phyloP scores from a whole-genome alignment of 37 sponge, comb jelly and placozoan species.

The Chondrilla cf. caribensis region DNA sequence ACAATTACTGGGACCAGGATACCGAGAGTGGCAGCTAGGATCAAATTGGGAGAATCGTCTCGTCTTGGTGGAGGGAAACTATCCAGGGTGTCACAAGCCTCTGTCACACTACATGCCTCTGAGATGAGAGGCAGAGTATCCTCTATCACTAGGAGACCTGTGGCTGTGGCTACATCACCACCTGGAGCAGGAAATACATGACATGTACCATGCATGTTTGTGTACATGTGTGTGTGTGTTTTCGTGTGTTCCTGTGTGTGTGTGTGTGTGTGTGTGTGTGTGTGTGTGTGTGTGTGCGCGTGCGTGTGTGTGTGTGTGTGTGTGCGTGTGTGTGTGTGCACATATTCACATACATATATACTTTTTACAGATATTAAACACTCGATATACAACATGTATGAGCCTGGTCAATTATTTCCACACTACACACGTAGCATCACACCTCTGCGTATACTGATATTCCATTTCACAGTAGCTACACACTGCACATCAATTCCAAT shows the following conservation, averaged over 20 bases:
- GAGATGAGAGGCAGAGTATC: too few species aligned
- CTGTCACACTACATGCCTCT: neutral
- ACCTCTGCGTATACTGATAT: neutral
- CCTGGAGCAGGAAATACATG: neutral
- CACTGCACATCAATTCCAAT: neutral
- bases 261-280: too few species aligned
- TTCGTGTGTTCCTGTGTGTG: too few species aligned
- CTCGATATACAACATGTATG: too few species aligned
- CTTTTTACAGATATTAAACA: too few species aligned
- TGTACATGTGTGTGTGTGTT: too few species aligned
- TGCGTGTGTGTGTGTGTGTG: too few species aligned
- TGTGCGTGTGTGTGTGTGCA: too few species aligned
- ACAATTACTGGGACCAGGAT: neutral
- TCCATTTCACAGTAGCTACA: slow-evolving; percentile 9
- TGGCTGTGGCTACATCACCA: neutral
- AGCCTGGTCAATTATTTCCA: too few species aligned
- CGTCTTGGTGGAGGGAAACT: neutral
- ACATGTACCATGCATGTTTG: neutral
- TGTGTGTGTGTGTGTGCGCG: too few species aligned
- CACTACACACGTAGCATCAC: too few species aligned
- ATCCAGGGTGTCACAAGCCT: neutral
- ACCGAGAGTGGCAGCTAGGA: neutral
- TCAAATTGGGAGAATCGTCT: neutral
- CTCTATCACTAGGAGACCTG: neutral
- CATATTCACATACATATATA: too few species aligned